Conservation (phyloP, 2,888 invertebrate species). For the Neoitamus cyanurus region DNA sequence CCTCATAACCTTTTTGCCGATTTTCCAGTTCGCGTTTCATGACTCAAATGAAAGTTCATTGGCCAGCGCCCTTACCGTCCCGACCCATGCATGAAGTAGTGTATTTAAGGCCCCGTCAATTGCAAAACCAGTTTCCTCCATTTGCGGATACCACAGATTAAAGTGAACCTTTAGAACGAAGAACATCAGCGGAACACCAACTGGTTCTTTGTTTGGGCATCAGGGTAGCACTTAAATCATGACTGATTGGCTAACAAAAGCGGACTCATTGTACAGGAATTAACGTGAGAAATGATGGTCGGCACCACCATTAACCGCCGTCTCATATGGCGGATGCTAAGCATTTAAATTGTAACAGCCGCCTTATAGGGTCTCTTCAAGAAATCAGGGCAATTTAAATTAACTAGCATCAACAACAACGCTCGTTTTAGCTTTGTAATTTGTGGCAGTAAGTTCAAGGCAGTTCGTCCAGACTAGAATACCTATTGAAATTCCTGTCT, state of each 20-base stretch:
- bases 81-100: neutral
- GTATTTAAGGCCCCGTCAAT: neutral
- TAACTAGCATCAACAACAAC: neutral
- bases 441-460: neutral
- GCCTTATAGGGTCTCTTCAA: neutral
- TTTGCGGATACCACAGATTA: constrained; percentile 5
- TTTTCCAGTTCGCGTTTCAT: neutral
- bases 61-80: constrained; percentile 5
- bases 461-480: neutral
- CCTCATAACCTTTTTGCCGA: neutral
- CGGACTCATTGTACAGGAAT: neutral
- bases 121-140: constrained; percentile 5
- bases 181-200: neutral
- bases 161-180: constrained; percentile 6
- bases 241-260: neutral
- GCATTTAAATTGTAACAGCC: neutral
- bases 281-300: neutral
- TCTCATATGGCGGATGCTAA: neutral
- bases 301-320: neutral
- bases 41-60: neutral
- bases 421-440: neutral
- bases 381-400: constrained; percentile 11
- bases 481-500: neutral
- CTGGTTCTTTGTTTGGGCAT: constrained; percentile 15
- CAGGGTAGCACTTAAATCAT: neutral